A percentile compares a stretch with the other conserved stretches of the same genome.
These are phyloP conservation scores for Hylaeus anthracinus DNA, from an alignment of 1,140 invertebrate species.

Conservation along the genomic window DNA sequence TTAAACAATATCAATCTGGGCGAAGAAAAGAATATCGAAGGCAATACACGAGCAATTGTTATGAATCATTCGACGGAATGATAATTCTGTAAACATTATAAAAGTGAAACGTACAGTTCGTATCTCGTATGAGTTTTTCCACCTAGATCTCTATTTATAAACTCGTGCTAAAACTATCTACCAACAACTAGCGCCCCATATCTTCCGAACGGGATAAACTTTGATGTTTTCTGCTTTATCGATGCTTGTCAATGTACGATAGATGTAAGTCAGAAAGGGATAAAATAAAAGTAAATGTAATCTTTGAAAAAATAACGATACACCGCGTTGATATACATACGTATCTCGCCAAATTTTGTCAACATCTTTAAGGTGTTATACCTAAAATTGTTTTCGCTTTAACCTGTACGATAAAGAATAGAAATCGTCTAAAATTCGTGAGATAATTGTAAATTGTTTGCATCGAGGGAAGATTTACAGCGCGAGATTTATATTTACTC, in stretches of 20 bases:
- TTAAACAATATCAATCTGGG: slow-evolving; percentile 15
- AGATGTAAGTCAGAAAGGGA: not conserved
- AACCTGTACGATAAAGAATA: not conserved
- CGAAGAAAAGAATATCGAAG: slow-evolving; percentile 21
- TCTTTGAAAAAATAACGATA: not conserved
- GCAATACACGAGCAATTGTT: slow-evolving; percentile 1
- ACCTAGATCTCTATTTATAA: slow-evolving; percentile 19
- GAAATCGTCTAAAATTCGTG: not conserved
- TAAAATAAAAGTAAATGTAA: not conserved
- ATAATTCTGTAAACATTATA: slow-evolving; percentile 12
- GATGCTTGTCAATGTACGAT: not conserved
- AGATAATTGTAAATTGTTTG: not conserved
- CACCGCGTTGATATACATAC: not conserved
- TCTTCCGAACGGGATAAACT: not conserved
- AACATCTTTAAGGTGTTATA: not conserved
- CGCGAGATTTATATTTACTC: slow-evolving; percentile 55
- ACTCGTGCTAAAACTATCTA: not conserved
- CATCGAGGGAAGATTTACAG: not conserved
- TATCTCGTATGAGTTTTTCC: slow-evolving; percentile 10
- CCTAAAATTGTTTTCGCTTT: not conserved
- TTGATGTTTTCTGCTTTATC: not conserved
- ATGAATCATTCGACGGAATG: slow-evolving; percentile 6
- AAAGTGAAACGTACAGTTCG: not conserved
- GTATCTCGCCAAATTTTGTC: too few species aligned
- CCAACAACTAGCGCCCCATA: not conserved